A percentile compares a stretch with the other conserved stretches of the same genome.
Evolutionary conservation across 2,888 invertebrate genomes (phyloP).

Genomic region (Periphyllus acericola): DNA sequence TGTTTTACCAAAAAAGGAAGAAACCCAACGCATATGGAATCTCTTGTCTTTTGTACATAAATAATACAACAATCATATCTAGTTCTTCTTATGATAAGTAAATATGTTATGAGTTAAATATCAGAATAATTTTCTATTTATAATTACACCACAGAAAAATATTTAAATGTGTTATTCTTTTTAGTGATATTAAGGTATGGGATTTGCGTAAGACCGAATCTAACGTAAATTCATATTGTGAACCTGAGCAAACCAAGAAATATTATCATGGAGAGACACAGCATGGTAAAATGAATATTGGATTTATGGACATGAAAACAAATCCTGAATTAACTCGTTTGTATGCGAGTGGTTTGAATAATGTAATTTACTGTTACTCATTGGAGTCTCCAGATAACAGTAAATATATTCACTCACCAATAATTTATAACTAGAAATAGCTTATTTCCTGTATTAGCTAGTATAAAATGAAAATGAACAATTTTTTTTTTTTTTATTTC

Average conservation of each 20-base stretch:
- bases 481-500: too few relatives aligned
- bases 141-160: not conserved
- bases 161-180: not conserved
- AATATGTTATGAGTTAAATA: conserved; percentile 20
- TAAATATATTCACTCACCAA: not conserved
- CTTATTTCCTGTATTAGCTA: too few relatives aligned
- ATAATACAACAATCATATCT: conserved; percentile 26
- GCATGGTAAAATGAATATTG: not conserved
- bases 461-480: too few relatives aligned
- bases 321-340: conserved; percentile 3
- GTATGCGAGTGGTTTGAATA: conserved; percentile 37
- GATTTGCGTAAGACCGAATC: conserved; percentile 39
- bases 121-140: not conserved
- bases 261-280: not conserved
- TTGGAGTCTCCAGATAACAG: not conserved
- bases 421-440: not conserved
- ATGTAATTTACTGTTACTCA: conserved; percentile 28
- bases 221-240: not conserved
- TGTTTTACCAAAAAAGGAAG: not conserved
- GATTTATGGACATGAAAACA: conserved; percentile 26
- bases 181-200: conserved; percentile 36
- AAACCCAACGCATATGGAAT: not conserved
- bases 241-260: not conserved
- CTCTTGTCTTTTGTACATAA: too few relatives aligned
- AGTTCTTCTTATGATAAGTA: conserved; percentile 30